Base-by-base conservation (phyloP, 2,113 vertebrate species). In the Carassius gibelio region DNA sequence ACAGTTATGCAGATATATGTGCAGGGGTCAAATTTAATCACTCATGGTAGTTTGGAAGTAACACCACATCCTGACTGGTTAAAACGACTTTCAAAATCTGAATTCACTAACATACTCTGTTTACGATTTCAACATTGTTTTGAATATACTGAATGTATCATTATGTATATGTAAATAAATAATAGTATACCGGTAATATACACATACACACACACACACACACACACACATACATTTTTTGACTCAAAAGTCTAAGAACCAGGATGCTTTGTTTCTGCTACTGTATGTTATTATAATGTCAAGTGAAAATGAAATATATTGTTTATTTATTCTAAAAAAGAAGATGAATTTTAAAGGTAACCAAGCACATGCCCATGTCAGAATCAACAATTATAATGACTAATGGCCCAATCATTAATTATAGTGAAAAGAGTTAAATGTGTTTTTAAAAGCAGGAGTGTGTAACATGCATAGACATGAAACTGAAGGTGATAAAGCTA, bases 401-500 rank as follows among this genome's bases (percentile, higher is more conserved):
- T 48, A 80, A 80, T 64, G 34, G 45, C 64, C 64, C 45, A 82
- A 69, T 80, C 48, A 80, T 80, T 48, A 64, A 80, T 80, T 26
- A 66, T 4, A 80, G 78, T 62, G 57, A n/a, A 81, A 59, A 26
- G 15, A 68, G 45, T 66, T 2, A 68, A 34, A 21, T 61, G 14
- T 80, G 57, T 64, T 81, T 81, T 79, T 81, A 26, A 68, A 48
- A 26, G 13, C n/a, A 48, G 77, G 36, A 26, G 77, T 80, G 59
- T 64, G 77, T 8, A 62, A 62, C 78, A 36, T 68, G 64, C 36
- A 36, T n/a, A 36, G 80, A 55, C 62, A 55, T 36, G 80, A 69
- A 82, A n/a, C 36, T 9, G 62, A 81, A 71, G 45, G 45, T 71
- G 26, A 82, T 82, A 21, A 81, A 52, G 23, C 38, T 50, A 52